These are phyloP conservation scores for Pipa parva DNA, from an alignment of 2,113 vertebrate species.

Conservation along the genomic window DNA sequence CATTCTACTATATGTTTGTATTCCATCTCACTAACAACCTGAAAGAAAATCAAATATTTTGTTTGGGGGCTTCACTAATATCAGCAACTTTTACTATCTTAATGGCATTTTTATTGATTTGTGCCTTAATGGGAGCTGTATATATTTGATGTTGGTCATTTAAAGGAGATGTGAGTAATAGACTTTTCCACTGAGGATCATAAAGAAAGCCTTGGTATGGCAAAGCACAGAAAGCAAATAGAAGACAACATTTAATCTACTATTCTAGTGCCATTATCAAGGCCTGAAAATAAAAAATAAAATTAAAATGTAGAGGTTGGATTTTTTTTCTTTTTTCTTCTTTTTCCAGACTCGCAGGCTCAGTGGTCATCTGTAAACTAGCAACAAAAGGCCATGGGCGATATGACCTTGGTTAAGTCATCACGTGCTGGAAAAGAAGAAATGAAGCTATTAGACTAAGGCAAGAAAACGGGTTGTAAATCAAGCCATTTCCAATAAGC, in stretches of 20 bases:
- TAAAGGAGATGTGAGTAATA: conserved; percentile 97
- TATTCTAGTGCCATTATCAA: conserved; percentile 75
- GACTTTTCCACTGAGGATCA: conserved; percentile 84
- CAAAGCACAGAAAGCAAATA: conserved; percentile 71
- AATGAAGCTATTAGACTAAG: conserved; percentile 99
- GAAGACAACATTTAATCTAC: conserved; percentile 81
- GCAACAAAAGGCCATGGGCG: conserved; percentile 94
- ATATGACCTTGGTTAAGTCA: conserved; percentile 99
- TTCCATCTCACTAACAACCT: conserved; percentile 82
- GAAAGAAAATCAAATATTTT: conserved; percentile 97
- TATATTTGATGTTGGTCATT: conserved; percentile 96
- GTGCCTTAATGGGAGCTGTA: conserved; percentile 87
- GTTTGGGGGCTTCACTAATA: conserved; percentile 94
- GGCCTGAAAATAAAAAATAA: conserved; percentile 63
- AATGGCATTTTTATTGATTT: conserved; percentile 98
- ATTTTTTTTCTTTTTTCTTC: conserved; percentile 42
- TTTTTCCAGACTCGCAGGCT: conserved; percentile 55
- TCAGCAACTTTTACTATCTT: conserved; percentile 93
- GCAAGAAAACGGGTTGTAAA: conserved; percentile 93
- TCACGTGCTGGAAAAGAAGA: conserved; percentile 94
- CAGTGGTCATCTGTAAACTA: conserved; percentile 88
- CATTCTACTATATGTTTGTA: conserved; percentile 71
- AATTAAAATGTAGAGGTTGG: conserved; percentile 67
- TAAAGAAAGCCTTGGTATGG: conserved; percentile 86
- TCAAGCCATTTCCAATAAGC: conserved; percentile 99